Evolutionary conservation across 1,140 invertebrate genomes (phyloP), one percentile per base, ranked within the genome.

Genomic region (Zaprionus africanus): DNA sequence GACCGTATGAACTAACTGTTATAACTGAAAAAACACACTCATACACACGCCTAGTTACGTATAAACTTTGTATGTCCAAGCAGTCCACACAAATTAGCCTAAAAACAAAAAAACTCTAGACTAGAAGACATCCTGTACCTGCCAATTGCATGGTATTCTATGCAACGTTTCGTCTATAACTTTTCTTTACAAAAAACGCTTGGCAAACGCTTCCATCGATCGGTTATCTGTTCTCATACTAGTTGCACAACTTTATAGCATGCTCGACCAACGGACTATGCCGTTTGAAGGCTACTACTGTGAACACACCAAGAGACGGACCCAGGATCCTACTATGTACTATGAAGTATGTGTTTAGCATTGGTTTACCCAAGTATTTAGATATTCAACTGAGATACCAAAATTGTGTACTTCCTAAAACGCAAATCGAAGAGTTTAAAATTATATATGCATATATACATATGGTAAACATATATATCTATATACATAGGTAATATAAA

Each of bases 371-470:
- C 41, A 46, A 46, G 41, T 46, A 43, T 31, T 31, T 17, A 53
- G 38, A 26, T 36, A 53, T 62, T 54, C 24, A 61, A 15, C 34
- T 56, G 59, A 71, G 41, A 53, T 65, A 38, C 53, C 5, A 36
- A 34, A 56, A 62, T 65, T 60, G 17, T 49, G 46, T 68, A 75
- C 19, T 66, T 60, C 70, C 56, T 66, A 73, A 41, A 66, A 58
- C 43, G n/a, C 41, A 72, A 73, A 60, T 67, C 38, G 56, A 66
- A 72, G 70, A 66, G 63, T 72, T 65, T 65, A 72, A 70, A 54
- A 60, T 51, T 19, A 51, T 19, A 51, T 51, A 17, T 63, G 51
- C 19, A 43, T 28, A 53, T 69, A 15, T 53, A 63, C 38, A 36
- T 53, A 68, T 22, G 28, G 62, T 62, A 61, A 13, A 69, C 24